Evolutionary conservation across 2,888 invertebrate genomes (phyloP).

Genomic region (Melanargia galathea): DNA sequence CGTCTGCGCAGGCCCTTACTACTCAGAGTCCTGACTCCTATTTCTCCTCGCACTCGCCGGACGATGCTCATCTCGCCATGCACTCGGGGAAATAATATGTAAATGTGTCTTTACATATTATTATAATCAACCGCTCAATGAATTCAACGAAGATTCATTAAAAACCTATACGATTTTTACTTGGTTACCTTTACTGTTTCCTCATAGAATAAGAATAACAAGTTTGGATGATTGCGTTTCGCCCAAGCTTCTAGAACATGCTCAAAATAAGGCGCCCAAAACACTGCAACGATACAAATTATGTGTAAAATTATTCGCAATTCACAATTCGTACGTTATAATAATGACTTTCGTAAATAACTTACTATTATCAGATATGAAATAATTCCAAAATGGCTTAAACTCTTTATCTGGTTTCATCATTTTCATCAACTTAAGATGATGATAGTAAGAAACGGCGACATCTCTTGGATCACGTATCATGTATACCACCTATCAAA

Average conservation of each 20-base stretch:
- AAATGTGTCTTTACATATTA: too few species aligned
- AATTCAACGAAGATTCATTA: too few species aligned
- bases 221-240: slow-evolving; percentile 83
- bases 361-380: slow-evolving; percentile 2
- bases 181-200: slow-evolving; percentile 85
- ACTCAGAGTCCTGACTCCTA: too few species aligned
- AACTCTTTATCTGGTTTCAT: slow-evolving; percentile 84
- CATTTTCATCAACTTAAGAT: slow-evolving; percentile 55
- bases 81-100: too few species aligned
- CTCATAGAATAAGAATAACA: slow-evolving; percentile 91
- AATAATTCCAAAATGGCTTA: slow-evolving; percentile 43
- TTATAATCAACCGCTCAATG: too few species aligned
- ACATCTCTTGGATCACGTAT: slow-evolving; percentile 91
- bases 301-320: too few species aligned
- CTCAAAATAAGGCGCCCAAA: slow-evolving; percentile 85
- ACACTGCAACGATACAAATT: too few species aligned
- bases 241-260: slow-evolving; percentile 87
- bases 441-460: slow-evolving; percentile 85
- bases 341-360: neutral
- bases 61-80: too few species aligned
- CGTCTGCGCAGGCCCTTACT: too few species aligned
- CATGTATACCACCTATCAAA: slow-evolving; percentile 82
- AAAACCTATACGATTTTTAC: too few species aligned
- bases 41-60: too few species aligned
- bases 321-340: too few species aligned